Conservation (phyloP, 2,797 vertebrate species). For the Poecile montanus region DNA sequence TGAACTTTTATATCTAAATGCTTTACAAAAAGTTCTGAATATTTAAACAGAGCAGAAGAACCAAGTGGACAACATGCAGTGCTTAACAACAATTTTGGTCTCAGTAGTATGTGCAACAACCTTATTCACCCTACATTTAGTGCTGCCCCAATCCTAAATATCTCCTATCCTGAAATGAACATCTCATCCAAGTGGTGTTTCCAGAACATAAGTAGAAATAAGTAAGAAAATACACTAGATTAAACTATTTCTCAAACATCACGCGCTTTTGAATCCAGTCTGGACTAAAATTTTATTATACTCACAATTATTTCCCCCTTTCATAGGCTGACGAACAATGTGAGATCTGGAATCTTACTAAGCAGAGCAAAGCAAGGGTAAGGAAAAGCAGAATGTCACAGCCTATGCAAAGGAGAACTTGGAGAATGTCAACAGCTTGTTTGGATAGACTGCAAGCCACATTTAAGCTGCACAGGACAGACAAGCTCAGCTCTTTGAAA, state of each 20-base stretch:
- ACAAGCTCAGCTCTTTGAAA: neutral
- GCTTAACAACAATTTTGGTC: neutral
- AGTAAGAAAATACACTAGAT: neutral
- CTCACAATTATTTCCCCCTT: neutral
- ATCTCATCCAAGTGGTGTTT: neutral
- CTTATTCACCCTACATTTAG: neutral
- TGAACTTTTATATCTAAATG: neutral
- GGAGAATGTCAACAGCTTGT: neutral
- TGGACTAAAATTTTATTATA: neutral
- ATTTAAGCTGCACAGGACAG: neutral
- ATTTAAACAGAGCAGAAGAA: neutral
- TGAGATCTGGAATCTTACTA: neutral
- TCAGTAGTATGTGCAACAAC: neutral
- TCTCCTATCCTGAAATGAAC: neutral
- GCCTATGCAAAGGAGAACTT: neutral
- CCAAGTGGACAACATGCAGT: rapidly evolving
- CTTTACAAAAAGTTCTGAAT: neutral
- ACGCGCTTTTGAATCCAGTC: neutral
- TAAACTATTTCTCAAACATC: neutral
- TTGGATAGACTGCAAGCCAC: neutral
- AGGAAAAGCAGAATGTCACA: neutral
- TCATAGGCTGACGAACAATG: neutral
- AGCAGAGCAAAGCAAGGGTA: neutral
- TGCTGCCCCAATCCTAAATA: neutral
- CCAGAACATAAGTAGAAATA: neutral